These are phyloP conservation scores for Drosophila aldrichi DNA, from an alignment of 2,888 invertebrate genomes.

Conservation along the genomic window DNA sequence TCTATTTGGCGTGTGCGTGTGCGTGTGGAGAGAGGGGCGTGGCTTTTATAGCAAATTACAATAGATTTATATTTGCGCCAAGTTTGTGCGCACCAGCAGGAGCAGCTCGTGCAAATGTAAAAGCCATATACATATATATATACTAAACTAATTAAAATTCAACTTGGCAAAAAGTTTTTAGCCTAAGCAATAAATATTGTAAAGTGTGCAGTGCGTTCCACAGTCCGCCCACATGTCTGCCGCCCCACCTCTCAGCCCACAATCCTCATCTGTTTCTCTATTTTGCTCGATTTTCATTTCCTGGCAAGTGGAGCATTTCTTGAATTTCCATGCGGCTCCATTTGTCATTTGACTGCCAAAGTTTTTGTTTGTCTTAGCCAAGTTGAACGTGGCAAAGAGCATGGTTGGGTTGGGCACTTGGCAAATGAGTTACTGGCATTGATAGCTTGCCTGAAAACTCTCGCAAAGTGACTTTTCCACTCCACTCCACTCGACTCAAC, in stretches of 20 bases:
- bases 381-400: slow-evolving; percentile 37
- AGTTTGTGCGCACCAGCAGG: slow-evolving; percentile 42
- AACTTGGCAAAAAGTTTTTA: slow-evolving; percentile 76
- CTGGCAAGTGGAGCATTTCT: slow-evolving; percentile 61
- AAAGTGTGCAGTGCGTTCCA: slow-evolving; percentile 62
- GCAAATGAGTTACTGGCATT: slow-evolving; percentile 57
- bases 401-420: slow-evolving; percentile 27
- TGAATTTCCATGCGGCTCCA: slow-evolving; percentile 69
- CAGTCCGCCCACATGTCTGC: slow-evolving; percentile 18
- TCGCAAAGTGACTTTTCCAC: slow-evolving; percentile 20
- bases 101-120: slow-evolving; percentile 34
- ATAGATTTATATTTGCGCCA: slow-evolving; percentile 68
- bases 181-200: slow-evolving; percentile 80
- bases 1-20: slow-evolving; percentile 2
- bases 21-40: slow-evolving; percentile 24
- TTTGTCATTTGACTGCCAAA: slow-evolving; percentile 80
- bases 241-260: neutral
- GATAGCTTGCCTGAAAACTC: slow-evolving; percentile 61
- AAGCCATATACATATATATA: slow-evolving; percentile 70
- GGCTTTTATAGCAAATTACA: slow-evolving; percentile 25
- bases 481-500: neutral
- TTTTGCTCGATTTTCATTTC: slow-evolving; percentile 49
- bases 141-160: slow-evolving; percentile 80
- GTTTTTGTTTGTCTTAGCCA: slow-evolving; percentile 61
- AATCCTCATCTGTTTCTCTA: neutral